Evolutionary conservation across 1,140 invertebrate species (phyloP).

Genomic region (Rhopalosiphum maidis): DNA sequence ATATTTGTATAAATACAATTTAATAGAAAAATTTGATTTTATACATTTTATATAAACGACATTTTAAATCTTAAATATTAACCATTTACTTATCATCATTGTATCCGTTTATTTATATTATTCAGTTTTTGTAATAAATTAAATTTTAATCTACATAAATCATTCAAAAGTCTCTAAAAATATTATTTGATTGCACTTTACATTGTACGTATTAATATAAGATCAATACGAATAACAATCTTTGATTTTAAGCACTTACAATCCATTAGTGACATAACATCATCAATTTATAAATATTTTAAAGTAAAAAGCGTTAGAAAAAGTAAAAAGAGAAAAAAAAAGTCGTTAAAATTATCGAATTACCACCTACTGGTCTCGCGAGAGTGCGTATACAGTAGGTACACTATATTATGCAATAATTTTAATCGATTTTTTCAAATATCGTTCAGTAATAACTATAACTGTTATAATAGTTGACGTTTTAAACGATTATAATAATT

Average conservation of each 20-base stretch:
- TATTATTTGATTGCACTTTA: not conserved
- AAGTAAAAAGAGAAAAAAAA: not conserved
- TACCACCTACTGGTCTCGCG: not conserved
- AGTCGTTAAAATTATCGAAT: constrained; percentile 7
- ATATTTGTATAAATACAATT: not conserved
- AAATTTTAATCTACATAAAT: not conserved
- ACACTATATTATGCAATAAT: not conserved
- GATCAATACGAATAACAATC: not conserved
- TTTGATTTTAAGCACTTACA: constrained; percentile 1
- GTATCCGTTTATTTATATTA: no score
- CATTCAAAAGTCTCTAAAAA: not conserved
- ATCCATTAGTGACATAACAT: not conserved
- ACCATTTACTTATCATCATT: not conserved
- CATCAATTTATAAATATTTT: constrained; percentile 1
- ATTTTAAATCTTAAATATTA: not conserved
- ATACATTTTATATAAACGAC: not conserved
- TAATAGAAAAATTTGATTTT: not conserved
- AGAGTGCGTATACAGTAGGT: not conserved
- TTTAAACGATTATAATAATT: not conserved
- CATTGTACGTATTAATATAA: not conserved
- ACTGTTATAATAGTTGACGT: not conserved
- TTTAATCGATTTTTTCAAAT: not conserved
- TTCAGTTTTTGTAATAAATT: not conserved
- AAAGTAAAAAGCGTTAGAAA: not conserved
- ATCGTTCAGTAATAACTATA: not conserved